Conservation (phyloP, 2,888 invertebrate genomes). For the Ophioninae sp. region DNA sequence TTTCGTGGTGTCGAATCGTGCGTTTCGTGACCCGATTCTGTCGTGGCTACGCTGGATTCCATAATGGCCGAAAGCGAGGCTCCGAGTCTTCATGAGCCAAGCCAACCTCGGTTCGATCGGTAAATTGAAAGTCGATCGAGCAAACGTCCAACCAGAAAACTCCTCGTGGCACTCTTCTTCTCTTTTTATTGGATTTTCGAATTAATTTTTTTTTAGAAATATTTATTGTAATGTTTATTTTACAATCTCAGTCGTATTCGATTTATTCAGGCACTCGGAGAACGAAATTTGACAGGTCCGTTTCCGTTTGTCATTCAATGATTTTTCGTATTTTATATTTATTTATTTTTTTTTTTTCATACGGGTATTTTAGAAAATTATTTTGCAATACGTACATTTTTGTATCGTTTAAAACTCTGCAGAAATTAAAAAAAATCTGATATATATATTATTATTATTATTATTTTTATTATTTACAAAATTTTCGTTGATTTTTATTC, state of each 20-base stretch:
- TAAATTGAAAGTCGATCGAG: neutral
- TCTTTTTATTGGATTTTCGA: neutral
- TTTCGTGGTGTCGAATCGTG: slow-evolving; percentile 19
- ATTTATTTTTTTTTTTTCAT: too few relatives aligned
- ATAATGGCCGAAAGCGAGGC: slow-evolving; percentile 53
- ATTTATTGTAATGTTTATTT: neutral
- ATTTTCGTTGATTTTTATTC: neutral
- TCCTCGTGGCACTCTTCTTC: neutral
- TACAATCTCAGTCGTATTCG: too few relatives aligned
- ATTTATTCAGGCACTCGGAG: too few relatives aligned
- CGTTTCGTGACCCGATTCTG: slow-evolving; percentile 22
- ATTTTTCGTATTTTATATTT: too few relatives aligned
- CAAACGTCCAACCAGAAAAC: neutral
- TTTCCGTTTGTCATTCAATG: too few relatives aligned
- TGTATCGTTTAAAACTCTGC: neutral
- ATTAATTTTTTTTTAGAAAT: neutral
- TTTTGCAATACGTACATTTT: neutral
- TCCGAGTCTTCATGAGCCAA: slow-evolving; percentile 6
- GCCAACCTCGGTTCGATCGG: slow-evolving; percentile 8
- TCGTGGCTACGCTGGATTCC: slow-evolving; percentile 37
- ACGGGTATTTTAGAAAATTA: neutral
- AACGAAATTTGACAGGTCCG: too few relatives aligned
- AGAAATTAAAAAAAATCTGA: neutral
- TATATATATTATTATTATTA: neutral
- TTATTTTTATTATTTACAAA: neutral